Base-by-base conservation (phyloP, 37 sponge, comb jelly and placozoan species). In the Lycopodina hypogea region DNA sequence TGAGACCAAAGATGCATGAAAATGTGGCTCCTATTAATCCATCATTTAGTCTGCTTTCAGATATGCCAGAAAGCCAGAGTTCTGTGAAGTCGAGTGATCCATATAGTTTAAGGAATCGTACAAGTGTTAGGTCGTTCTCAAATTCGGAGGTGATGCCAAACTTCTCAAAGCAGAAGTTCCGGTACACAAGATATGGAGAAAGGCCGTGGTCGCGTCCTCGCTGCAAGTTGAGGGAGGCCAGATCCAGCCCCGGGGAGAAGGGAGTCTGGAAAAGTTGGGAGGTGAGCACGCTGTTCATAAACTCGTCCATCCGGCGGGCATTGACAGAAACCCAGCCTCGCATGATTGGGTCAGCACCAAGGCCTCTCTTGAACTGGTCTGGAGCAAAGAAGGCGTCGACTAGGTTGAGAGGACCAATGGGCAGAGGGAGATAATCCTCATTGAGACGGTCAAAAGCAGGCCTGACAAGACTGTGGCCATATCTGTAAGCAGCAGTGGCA, bases 181-280 rank as follows among this genome's bases (percentile, higher is more conserved):
- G 72, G 76, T 71, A 89, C n/a, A 70, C 56, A 0, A 66, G 87
- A 65, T 92, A 94, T 0, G 86, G 79, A 9, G 96, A 88, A 2
- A 99, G 81, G 6, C 97, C 97, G 61, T 93, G 92, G 61, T 93
- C 97, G 0, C 97, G 83, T 32, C 92, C 88, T 66, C 97, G 72
- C 65, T 96, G 97, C 39, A 96, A 79, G 65, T 93, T 96, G 34
- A 93, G 71, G 0, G 97, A 79, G 22, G 92, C 86, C 30, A 96
- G 81, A 69, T 96, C 97, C 81, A 84, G 79, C 22, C 79, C 87
- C 0, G 60, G 45, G 8, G 58, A 28, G 1, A 53, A 32, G 29
- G 52, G 60, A 21, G 76, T 75, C 36, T 83, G 22, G 74, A 92
- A 95, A 15, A 95, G 86, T 51, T 65, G 42, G 28, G 73, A 86